phyloP scores from a whole-genome alignment of 2,888 invertebrate genomes.

The Drosophila infuscata region DNA sequence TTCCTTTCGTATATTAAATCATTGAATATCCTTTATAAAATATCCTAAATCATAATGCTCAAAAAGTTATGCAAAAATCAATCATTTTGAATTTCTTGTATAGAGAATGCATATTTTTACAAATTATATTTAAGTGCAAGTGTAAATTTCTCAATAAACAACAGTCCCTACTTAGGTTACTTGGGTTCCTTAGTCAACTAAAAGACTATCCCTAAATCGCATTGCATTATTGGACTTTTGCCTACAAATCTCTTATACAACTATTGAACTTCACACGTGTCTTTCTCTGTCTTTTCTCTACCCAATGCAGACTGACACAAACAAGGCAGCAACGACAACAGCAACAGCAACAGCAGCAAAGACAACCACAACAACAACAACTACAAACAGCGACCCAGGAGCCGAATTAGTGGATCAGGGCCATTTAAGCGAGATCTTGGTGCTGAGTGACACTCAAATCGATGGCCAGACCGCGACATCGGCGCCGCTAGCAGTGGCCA shows the following conservation, averaged over 20 bases:
- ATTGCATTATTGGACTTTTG: neutral
- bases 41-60: neutral
- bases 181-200: neutral
- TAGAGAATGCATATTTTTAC: too few species aligned
- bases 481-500: constrained; percentile 63
- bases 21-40: neutral
- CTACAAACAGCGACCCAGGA: constrained; percentile 49
- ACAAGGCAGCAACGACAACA: constrained; percentile 52
- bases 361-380: constrained; percentile 23
- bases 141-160: neutral
- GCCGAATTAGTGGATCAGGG: constrained; percentile 68
- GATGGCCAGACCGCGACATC: constrained; percentile 58
- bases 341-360: constrained; percentile 32
- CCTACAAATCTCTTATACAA: neutral
- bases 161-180: neutral
- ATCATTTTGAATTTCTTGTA: too few species aligned
- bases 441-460: constrained; percentile 81
- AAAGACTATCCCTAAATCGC: neutral
- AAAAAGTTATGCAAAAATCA: too few species aligned
- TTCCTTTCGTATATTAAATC: neutral
- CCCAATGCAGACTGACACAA: constrained; percentile 64
- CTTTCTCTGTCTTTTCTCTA: constrained; percentile 40
- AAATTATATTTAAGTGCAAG: too few species aligned
- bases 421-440: constrained; percentile 77
- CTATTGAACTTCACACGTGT: constrained; percentile 68